Evolutionary conservation across 2,113 vertebrate species (phyloP).

Genomic region (Nerophis ophidion): DNA sequence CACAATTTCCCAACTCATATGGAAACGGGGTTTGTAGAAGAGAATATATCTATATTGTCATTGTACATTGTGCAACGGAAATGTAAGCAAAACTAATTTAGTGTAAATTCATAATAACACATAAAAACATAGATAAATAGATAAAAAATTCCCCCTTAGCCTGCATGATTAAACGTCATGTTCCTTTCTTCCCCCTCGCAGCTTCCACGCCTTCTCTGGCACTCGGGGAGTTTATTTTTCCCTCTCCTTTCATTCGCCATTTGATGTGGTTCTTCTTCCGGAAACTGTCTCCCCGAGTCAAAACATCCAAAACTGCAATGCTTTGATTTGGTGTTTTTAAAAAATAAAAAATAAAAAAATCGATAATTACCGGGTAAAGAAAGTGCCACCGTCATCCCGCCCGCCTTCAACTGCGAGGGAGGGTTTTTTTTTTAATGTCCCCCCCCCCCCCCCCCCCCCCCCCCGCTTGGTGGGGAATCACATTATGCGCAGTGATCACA

Average conservation of each 20-base stretch:
- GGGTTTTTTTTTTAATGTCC: conserved; percentile 13
- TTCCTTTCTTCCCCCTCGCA: conserved; percentile 29
- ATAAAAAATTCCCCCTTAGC: too few species aligned
- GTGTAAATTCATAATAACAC: too few species aligned
- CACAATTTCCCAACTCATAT: too few species aligned
- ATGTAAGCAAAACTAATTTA: too few species aligned
- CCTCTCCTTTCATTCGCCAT: conserved; percentile 10
- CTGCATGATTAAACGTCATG: conserved; percentile 53
- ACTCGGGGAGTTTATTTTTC: conserved; percentile 26
- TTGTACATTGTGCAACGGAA: too few species aligned
- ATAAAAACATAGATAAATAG: too few species aligned
- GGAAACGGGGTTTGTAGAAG: too few species aligned
- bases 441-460: too few species aligned
- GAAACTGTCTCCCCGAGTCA: conserved; percentile 17
- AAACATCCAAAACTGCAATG: conserved; percentile 38
- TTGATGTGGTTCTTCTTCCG: conserved; percentile 25
- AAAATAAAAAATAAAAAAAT: not conserved
- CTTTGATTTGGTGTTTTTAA: conserved; percentile 42
- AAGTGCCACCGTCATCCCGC: conserved; percentile 21
- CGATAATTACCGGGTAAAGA: conserved; percentile 52
- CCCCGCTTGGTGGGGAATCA: conserved; percentile 44
- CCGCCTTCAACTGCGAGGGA: conserved; percentile 18
- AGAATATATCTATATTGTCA: too few species aligned
- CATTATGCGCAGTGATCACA: conserved; percentile 57
- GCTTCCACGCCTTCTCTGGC: conserved; percentile 12